Evolutionary conservation across 1,140 invertebrate genomes (phyloP).

Genomic region (Danaus melanippus): DNA sequence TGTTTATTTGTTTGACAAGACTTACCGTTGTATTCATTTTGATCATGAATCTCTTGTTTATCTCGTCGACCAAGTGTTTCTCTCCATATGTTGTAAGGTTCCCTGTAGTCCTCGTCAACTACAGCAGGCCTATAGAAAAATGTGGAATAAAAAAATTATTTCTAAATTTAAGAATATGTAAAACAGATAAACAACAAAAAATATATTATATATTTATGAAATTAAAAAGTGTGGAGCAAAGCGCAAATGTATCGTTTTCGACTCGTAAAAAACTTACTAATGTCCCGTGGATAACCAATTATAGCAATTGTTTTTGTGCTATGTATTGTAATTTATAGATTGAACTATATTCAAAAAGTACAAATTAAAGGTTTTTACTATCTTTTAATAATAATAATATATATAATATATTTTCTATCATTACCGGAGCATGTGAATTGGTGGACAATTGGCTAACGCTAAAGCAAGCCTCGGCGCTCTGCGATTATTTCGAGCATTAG

Average conservation of each 20-base stretch:
- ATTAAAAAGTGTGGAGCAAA: no score
- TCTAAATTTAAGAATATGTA: slow-evolving; percentile 1
- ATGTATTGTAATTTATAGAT: no score
- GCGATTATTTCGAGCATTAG: slow-evolving; percentile 47
- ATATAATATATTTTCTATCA: slow-evolving; percentile 4
- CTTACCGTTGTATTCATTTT: slow-evolving; percentile 62
- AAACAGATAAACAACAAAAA: background rate
- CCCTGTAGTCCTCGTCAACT: slow-evolving; percentile 59
- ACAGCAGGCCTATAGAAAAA: slow-evolving; percentile 48
- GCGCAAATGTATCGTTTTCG: no score
- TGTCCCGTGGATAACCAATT: no score
- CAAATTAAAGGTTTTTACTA: no score
- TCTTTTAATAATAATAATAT: background rate
- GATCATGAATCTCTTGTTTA: slow-evolving; percentile 45
- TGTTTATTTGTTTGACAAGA: slow-evolving; percentile 1
- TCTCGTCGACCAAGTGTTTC: slow-evolving; percentile 55
- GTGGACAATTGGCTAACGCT: slow-evolving; percentile 57
- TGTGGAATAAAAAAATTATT: slow-evolving; percentile 5
- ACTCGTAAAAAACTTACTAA: no score
- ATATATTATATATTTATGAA: slow-evolving; percentile 2
- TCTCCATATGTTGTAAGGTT: slow-evolving; percentile 63
- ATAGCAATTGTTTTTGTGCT: no score
- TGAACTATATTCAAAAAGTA: no score
- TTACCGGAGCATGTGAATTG: slow-evolving; percentile 60
- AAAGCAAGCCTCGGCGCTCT: slow-evolving; percentile 48